These are phyloP conservation scores for Volucella inflata DNA, from an alignment of 2,888 invertebrate species.

Conservation along the genomic window DNA sequence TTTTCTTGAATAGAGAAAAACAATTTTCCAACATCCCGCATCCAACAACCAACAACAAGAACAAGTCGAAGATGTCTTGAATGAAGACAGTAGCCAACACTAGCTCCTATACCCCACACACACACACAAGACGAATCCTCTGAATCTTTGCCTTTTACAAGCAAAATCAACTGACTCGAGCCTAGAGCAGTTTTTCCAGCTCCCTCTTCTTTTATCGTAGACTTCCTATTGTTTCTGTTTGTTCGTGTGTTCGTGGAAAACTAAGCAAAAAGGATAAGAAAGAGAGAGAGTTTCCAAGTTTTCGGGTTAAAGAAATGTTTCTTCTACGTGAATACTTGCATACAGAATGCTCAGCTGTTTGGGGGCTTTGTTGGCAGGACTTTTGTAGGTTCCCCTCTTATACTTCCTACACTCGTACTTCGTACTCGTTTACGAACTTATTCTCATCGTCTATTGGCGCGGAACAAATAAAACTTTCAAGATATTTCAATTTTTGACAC, in stretches of 20 bases:
- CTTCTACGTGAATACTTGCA: slow-evolving; percentile 71
- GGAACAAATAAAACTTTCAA: slow-evolving; percentile 71
- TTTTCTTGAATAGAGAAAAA: slow-evolving; percentile 51
- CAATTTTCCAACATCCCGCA: slow-evolving; percentile 44
- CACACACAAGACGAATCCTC: not conserved
- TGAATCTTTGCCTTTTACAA: slow-evolving; percentile 55
- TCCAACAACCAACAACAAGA: not conserved
- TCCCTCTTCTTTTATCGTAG: slow-evolving; percentile 18
- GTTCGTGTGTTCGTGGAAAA: not conserved
- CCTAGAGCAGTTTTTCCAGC: slow-evolving; percentile 64
- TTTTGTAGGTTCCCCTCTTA: slow-evolving; percentile 32
- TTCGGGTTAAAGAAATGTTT: slow-evolving; percentile 57
- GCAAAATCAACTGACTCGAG: slow-evolving; percentile 68
- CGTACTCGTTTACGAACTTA: not conserved
- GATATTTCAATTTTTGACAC: slow-evolving; percentile 74
- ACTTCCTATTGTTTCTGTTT: slow-evolving; percentile 6
- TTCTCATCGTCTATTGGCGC: slow-evolving; percentile 25
- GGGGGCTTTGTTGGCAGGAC: slow-evolving; percentile 54
- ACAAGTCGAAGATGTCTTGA: slow-evolving; percentile 5
- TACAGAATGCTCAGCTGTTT: slow-evolving; percentile 47
- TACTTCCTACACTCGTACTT: not conserved
- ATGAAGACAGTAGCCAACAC: not conserved
- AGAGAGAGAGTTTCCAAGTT: slow-evolving; percentile 32
- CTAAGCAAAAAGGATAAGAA: slow-evolving; percentile 40
- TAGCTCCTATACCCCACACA: not conserved